Evolutionary conservation across 2,113 vertebrate genomes (phyloP), one percentile per base, ranked within the genome.

Genomic region (Balaeniceps rex): DNA sequence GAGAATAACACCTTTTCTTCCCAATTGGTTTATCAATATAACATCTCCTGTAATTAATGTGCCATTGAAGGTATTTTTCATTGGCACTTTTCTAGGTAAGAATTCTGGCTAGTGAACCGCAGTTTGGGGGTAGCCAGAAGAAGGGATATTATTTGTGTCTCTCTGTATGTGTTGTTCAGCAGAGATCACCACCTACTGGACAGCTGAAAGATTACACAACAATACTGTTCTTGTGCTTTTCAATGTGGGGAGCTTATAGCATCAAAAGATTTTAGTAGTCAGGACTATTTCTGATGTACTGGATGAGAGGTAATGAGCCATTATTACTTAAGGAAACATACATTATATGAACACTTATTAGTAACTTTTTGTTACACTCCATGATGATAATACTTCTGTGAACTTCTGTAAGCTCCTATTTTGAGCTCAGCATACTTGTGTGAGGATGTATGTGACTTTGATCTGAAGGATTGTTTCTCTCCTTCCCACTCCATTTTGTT

Each of bases 11-110:
- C 99, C 99, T 36, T 99, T 99, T 94, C 99, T 99, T 93, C 99
- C 99, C 34, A 99, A 99, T 96, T 99, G 99, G 99, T 99, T 99
- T 98, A 99, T 99, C 98, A 99, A 99, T 97, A 99, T 99, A 96
- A 99, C 99, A 36, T 99, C 99, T 80, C 99, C 99, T 84, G 98
- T 99, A 95, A 99, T 99, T 97, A 99, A 99, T 4, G 99, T 99
- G 92, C 99, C 99, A 93, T 85, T 99, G 95, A 99, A 99, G 93
- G 99, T 99, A 79, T 99, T 99, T 98, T 99, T 99, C 98, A 95
- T 99, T 64, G 99, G 99, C 72, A 99, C 99, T 72, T 99, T 99
- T 96, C 97, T 99, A 87, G 99, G 99, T 99, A 98, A 99, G 99
- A 76, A 24, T 51, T 94, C 31, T 94, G 38, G 49, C 60, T 93